Base-by-base conservation (phyloP, 2,888 invertebrate species). In the Holacanthella duospinosa region DNA sequence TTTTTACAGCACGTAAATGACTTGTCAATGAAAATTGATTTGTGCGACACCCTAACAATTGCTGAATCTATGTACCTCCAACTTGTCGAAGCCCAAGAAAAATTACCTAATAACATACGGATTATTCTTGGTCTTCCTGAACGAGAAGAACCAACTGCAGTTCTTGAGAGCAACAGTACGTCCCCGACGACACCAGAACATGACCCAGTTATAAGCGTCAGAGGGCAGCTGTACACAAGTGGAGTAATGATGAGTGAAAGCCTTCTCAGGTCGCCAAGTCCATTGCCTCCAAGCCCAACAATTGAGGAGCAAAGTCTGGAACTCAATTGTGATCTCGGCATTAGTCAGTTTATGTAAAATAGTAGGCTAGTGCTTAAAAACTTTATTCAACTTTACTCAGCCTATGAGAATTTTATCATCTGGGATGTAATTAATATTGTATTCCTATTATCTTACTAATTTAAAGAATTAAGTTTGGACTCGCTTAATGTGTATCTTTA, bases 61-160 rank as follows among this genome's bases (percentile, higher is more conserved):
- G 95, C 96, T 0, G 96, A 97, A 78, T 90, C 89, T 9, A 93
- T 97, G 72, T 95, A 87, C 78, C 82, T 88, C 73, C 96, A 97
- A 78, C 81, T 97, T 1, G 84, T 85, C 70, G 82, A 84, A 19
- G 77, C 78, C 1, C 83, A 86, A 0, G 82, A 84, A 1, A 83
- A 86, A 72, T 78, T 90, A 61, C 85, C 86, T 0, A 86, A 88
- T 75, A 82, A 84, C 66, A 83, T 90, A 60, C 79, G 89, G 61
- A 77, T 82, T 1, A 85, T 89, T 66, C 82, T 92, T 56, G 90
- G 89, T 0, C 78, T 88, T 9, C 69, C 70, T 24, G 67, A 66
- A 57, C 55, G 55, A 3, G 69, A 68, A 55, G 62, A 55, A 21
- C 29, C n/a, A 3, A 36, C 9, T 16, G 36, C 16, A 36, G n/a